Conservation (phyloP, 2,113 vertebrate genomes). For the Tringa solitaria region DNA sequence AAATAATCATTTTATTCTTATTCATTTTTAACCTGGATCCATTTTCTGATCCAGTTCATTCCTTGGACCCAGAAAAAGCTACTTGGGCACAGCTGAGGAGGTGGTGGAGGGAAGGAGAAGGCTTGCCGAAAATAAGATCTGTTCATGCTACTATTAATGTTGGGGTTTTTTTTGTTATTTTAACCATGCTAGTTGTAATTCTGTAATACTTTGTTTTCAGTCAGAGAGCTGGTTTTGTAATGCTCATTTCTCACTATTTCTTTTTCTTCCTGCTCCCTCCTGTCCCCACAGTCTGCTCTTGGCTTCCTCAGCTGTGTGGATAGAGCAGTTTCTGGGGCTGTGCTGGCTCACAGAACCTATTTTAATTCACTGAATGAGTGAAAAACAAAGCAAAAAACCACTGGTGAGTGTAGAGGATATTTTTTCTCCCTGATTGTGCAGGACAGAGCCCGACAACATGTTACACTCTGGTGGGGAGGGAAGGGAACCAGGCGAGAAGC, state of each 20-base stretch:
- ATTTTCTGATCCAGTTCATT: neutral
- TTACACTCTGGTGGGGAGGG: neutral
- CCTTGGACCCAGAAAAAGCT: neutral
- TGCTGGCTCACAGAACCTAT: neutral
- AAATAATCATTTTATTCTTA: neutral
- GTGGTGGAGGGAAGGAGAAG: neutral
- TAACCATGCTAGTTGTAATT: neutral
- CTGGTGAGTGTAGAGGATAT: neutral
- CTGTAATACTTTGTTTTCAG: neutral
- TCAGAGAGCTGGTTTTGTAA: neutral
- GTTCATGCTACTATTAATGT: neutral
- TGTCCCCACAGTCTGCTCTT: neutral
- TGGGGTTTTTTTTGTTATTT: neutral
- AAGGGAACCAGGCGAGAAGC: neutral
- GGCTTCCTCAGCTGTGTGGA: neutral
- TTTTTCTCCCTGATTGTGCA: neutral
- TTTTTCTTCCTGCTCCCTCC: neutral
- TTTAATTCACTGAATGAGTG: neutral
- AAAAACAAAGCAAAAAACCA: neutral
- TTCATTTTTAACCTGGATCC: neutral
- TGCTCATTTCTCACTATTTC: neutral
- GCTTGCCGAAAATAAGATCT: neutral
- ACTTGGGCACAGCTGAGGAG: neutral
- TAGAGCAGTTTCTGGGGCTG: neutral
- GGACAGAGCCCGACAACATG: neutral